phyloP scores from a whole-genome alignment of 2,888 invertebrate species.

The Mimumesa dahlbomi region DNA sequence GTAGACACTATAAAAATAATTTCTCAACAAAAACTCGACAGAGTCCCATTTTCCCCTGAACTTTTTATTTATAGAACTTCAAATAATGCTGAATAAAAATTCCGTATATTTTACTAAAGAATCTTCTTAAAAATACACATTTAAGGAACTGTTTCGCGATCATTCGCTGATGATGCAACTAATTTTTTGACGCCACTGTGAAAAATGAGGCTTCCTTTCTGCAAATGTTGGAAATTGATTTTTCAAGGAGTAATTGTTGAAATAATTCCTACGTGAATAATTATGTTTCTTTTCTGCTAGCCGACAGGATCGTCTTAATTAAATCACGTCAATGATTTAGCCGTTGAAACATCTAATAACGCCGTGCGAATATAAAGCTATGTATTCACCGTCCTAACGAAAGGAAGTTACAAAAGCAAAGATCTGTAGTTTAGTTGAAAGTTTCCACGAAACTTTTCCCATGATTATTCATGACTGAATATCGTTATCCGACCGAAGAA shows the following conservation, averaged over 20 bases:
- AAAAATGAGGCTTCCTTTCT: neutral
- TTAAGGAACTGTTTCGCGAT: constrained; percentile 56
- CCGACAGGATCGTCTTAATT: neutral
- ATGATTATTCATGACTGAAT: constrained; percentile 61
- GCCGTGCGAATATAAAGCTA: constrained; percentile 18
- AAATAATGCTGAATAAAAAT: too few relatives aligned
- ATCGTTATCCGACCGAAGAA: constrained; percentile 40
- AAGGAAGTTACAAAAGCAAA: constrained; percentile 30
- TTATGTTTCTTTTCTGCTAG: neutral
- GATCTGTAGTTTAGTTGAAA: constrained; percentile 18
- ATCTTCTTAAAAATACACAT: constrained; percentile 5
- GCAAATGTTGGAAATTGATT: too few relatives aligned
- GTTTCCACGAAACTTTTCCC: constrained; percentile 16
- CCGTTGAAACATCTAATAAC: neutral
- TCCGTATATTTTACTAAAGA: too few relatives aligned
- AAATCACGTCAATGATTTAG: neutral
- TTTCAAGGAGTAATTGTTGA: too few relatives aligned
- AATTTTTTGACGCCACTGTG: neutral
- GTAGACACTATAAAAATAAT: too few relatives aligned
- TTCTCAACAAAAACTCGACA: too few relatives aligned
- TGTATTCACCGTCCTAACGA: constrained; percentile 20
- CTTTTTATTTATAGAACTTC: too few relatives aligned
- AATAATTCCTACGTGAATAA: too few relatives aligned
- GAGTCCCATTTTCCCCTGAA: too few relatives aligned
- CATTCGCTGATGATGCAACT: neutral